Conservation (phyloP, 2,797 vertebrate genomes). For the Apogon hyalosoma region DNA sequence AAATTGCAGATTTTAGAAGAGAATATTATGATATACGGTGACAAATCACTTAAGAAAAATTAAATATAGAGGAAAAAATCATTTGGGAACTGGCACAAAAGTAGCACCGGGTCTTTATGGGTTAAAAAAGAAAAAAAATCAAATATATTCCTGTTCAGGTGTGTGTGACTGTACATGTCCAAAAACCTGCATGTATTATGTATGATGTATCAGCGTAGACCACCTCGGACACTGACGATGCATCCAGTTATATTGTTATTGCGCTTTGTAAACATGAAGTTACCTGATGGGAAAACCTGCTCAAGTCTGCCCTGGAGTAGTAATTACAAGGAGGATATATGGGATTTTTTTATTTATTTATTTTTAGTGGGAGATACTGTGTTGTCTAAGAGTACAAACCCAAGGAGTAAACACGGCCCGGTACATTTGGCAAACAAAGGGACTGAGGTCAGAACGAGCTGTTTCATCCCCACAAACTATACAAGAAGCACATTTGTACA, state of each 20-base stretch:
- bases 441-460: constrained; percentile 3
- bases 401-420: background rate
- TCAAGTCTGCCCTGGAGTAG: constrained; percentile 7
- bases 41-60: too few species aligned
- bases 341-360: too few species aligned
- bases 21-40: too few species aligned
- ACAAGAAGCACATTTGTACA: background rate
- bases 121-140: too few species aligned
- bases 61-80: too few species aligned
- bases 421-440: constrained; percentile 9
- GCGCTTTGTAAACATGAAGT: constrained; percentile 19
- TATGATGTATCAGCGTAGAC: background rate
- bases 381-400: constrained; percentile 1
- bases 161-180: too few species aligned
- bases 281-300: constrained; percentile 15
- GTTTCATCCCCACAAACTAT: constrained; percentile 3
- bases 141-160: too few species aligned
- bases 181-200: too few species aligned
- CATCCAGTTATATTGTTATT: constrained; percentile 4
- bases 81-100: too few species aligned
- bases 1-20: too few species aligned
- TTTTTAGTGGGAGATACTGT: constrained; percentile 17
- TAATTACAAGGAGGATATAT: constrained; percentile 38
- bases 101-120: too few species aligned
- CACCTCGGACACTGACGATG: background rate